Percentiles rank a stretch among this genome's conserved stretches.
These are phyloP conservation scores for Drosophila sordidula DNA, from an alignment of 2,888 invertebrate genomes.

Conservation along the genomic window DNA sequence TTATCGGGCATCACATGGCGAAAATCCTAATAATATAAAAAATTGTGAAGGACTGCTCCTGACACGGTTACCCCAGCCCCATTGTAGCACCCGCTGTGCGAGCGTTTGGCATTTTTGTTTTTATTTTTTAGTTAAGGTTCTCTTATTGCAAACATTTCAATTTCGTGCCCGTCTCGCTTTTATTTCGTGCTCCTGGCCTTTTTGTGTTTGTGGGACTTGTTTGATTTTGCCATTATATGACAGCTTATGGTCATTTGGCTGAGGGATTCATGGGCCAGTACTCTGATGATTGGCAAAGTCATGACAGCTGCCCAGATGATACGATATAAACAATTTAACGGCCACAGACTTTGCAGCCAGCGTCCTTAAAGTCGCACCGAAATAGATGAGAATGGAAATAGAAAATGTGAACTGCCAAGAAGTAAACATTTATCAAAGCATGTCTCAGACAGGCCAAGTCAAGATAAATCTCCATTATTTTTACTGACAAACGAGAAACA, in stretches of 20 bases:
- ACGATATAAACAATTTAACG: constrained; percentile 28
- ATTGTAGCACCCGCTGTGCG: background rate
- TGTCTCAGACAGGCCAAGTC: background rate
- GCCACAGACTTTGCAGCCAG: background rate
- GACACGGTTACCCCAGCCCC: background rate
- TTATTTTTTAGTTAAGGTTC: too few species aligned
- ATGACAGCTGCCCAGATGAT: constrained; percentile 23
- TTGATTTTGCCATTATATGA: constrained; percentile 12
- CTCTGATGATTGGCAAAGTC: constrained; percentile 16
- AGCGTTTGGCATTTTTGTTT: background rate
- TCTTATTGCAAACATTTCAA: constrained; percentile 35
- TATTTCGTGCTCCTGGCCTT: constrained; percentile 21
- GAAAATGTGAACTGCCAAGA: constrained; percentile 13
- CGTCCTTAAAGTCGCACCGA: constrained; percentile 17
- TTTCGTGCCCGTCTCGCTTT: constrained; percentile 9
- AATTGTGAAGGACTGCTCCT: constrained; percentile 31
- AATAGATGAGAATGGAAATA: constrained; percentile 14
- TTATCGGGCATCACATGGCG: constrained; percentile 24
- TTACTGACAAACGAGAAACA: constrained; percentile 3
- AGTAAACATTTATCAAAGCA: constrained; percentile 15
- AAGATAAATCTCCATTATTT: constrained; percentile 39
- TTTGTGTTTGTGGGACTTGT: constrained; percentile 15
- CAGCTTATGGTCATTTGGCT: background rate
- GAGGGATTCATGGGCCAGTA: constrained; percentile 7
- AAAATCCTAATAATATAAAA: constrained; percentile 24